Evolutionary conservation across 1,140 invertebrate species (phyloP).

Genomic region (Stegodyphus mimosarum): DNA sequence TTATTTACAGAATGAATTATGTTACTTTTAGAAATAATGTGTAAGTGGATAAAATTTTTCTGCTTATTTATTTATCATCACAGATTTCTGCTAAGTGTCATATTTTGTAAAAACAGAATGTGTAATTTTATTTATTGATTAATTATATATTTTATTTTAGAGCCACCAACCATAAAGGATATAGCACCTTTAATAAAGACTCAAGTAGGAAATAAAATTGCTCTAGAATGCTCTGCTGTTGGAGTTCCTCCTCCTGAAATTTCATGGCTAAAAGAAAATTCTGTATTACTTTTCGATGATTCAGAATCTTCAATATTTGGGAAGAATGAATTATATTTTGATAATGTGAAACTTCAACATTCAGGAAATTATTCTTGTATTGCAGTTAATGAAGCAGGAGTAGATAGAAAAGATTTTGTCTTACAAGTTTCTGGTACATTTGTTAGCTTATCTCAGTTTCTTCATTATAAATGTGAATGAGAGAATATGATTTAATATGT

Average conservation of each 20-base stretch:
- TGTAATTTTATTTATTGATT: neutral
- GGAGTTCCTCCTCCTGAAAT: slow-evolving; percentile 46
- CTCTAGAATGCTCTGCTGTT: slow-evolving; percentile 17
- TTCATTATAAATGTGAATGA: no score
- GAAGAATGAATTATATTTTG: slow-evolving; percentile 17
- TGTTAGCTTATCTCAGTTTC: no score
- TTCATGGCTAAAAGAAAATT: slow-evolving; percentile 48
- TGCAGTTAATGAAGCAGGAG: slow-evolving; percentile 65
- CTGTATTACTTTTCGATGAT: neutral
- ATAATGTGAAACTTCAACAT: slow-evolving; percentile 57
- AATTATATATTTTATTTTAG: neutral
- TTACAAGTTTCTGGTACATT: slow-evolving; percentile 32
- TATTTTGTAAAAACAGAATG: no score
- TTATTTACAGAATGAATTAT: no score
- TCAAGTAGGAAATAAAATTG: slow-evolving; percentile 11
- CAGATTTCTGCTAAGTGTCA: no score
- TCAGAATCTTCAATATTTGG: neutral
- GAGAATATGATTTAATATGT: no score
- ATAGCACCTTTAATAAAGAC: slow-evolving; percentile 3
- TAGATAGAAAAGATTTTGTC: slow-evolving; percentile 30
- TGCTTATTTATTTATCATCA: no score
- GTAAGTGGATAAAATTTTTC: no score
- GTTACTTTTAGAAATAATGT: no score
- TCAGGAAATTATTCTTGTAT: slow-evolving; percentile 65
- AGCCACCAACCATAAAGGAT: slow-evolving; percentile 42